These are phyloP conservation scores for Acleris holmiana DNA, from an alignment of 2,888 invertebrate genomes.

Conservation along the genomic window DNA sequence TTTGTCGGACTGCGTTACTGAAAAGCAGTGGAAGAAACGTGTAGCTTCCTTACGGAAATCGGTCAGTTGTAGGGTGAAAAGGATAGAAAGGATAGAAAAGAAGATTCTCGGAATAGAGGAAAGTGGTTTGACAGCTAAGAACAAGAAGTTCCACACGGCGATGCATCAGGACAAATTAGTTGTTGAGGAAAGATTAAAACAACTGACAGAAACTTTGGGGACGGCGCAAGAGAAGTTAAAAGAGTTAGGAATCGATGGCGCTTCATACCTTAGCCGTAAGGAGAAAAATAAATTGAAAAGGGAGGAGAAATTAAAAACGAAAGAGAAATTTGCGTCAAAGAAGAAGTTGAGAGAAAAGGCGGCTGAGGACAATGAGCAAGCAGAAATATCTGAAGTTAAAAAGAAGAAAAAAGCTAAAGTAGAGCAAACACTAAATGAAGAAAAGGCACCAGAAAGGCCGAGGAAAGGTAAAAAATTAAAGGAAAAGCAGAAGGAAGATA, in stretches of 20 bases:
- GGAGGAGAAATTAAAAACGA: constrained; percentile 43
- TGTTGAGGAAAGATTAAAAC: constrained; percentile 55
- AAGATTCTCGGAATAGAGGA: constrained; percentile 67
- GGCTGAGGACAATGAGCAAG: constrained; percentile 10
- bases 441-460: constrained; percentile 42
- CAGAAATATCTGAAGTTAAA: constrained; percentile 30
- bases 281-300: constrained; percentile 38
- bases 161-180: constrained; percentile 66
- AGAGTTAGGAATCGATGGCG: constrained; percentile 46
- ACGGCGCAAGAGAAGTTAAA: constrained; percentile 55
- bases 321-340: constrained; percentile 35
- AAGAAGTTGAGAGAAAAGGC: constrained; percentile 44
- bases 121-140: constrained; percentile 58
- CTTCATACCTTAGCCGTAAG: constrained; percentile 43
- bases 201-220: constrained; percentile 55
- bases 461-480: constrained; percentile 42
- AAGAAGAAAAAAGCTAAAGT: constrained; percentile 36
- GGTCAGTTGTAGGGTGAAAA: constrained; percentile 54
- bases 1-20: constrained; percentile 59
- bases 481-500: constrained; percentile 42
- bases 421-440: constrained; percentile 42
- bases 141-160: constrained; percentile 68
- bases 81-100: constrained; percentile 53
- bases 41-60: constrained; percentile 57
- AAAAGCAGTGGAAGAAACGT: constrained; percentile 61